Evolutionary conservation across 2,888 invertebrate species (phyloP).

Genomic region (Euzetes globulus): DNA sequence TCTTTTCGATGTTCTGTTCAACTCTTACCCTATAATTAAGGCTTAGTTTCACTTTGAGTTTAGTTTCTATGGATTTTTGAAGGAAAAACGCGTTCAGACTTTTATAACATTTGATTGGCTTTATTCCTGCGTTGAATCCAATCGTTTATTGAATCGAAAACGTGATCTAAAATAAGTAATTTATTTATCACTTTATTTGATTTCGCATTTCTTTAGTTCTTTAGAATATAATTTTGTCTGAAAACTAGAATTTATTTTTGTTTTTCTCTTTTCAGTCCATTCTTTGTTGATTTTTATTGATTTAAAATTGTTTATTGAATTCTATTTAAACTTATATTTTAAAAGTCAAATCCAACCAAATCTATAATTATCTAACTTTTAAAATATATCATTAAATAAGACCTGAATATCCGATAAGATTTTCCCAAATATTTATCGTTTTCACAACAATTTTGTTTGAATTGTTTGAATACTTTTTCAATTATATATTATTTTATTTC

Average conservation of each 20-base stretch:
- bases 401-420: not conserved
- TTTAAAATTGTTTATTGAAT: slow-evolving; percentile 11
- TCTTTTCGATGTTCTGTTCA: not conserved
- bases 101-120: not conserved
- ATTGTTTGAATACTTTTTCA: too few relatives aligned
- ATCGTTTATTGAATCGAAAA: not conserved
- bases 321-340: slow-evolving; percentile 6
- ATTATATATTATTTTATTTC: not conserved
- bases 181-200: slow-evolving; percentile 22
- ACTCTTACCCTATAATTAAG: slow-evolving; percentile 24
- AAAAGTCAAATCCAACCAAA: not conserved
- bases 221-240: not conserved
- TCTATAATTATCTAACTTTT: slow-evolving; percentile 14
- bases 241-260: not conserved
- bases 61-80: not conserved
- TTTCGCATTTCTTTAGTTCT: not conserved
- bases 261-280: not conserved
- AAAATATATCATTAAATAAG: slow-evolving; percentile 6
- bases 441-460: not conserved
- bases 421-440: not conserved
- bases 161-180: slow-evolving; percentile 7
- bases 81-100: not conserved
- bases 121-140: not conserved
- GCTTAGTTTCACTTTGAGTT: slow-evolving; percentile 15
- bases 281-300: not conserved